phyloP scores from a whole-genome alignment of 2,888 invertebrate genomes.

The Megamerina dolium region DNA sequence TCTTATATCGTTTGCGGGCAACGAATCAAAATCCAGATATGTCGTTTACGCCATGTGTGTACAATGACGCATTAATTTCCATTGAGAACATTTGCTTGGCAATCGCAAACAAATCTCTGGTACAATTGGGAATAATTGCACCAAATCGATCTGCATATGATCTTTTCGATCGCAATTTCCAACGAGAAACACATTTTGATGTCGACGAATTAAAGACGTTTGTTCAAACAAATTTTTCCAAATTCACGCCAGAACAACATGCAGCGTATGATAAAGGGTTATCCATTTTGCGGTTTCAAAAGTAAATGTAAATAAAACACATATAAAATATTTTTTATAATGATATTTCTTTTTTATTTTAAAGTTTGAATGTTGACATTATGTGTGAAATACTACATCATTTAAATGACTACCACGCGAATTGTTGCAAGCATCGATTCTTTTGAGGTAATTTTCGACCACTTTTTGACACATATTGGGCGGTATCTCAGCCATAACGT shows the following conservation, averaged over 20 bases:
- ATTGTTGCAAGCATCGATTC: no score
- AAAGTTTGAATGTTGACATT: no score
- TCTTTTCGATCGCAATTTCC: slow-evolving; percentile 20
- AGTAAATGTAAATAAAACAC: no score
- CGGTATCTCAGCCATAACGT: no score
- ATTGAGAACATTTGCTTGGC: slow-evolving; percentile 15
- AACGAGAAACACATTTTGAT: slow-evolving; percentile 22
- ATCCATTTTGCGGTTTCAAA: no score
- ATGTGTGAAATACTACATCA: no score
- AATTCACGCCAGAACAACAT: neutral
- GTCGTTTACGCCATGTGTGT: slow-evolving; percentile 9
- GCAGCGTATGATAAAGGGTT: no score
- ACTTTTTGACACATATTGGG: no score
- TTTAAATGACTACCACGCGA: no score
- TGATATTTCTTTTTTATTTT: no score
- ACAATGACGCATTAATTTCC: slow-evolving; percentile 14
- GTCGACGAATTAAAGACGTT: slow-evolving; percentile 13
- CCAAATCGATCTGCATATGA: slow-evolving; percentile 11
- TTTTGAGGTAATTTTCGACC: no score
- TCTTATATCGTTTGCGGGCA: slow-evolving; percentile 1
- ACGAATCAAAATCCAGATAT: slow-evolving; percentile 6
- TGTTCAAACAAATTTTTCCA: slow-evolving; percentile 14
- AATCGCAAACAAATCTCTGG: slow-evolving; percentile 15
- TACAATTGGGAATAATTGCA: slow-evolving; percentile 19
- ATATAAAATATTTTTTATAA: no score